These are phyloP conservation scores for Helleia helle DNA, from an alignment of 2,888 invertebrate genomes.

Conservation along the genomic window DNA sequence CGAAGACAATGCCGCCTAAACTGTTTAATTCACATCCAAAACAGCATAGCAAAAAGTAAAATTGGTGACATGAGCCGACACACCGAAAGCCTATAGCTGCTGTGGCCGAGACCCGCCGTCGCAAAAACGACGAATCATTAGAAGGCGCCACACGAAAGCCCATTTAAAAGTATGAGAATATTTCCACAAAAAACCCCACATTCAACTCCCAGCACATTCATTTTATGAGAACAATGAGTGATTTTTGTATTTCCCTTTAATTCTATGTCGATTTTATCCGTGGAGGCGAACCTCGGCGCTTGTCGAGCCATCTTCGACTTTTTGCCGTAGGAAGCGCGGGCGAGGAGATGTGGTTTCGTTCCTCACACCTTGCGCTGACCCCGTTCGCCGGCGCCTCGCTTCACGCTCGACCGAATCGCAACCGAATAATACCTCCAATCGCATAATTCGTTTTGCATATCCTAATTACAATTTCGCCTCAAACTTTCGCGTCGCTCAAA, in stretches of 20 bases:
- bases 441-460: not conserved
- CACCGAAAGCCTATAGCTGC: slow-evolving; percentile 61
- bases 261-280: slow-evolving; percentile 73
- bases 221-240: slow-evolving; percentile 74
- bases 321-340: slow-evolving; percentile 61
- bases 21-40: slow-evolving; percentile 66
- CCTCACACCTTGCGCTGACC: slow-evolving; percentile 40
- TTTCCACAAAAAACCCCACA: slow-evolving; percentile 72
- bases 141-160: slow-evolving; percentile 73
- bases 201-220: slow-evolving; percentile 73
- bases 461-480: slow-evolving; percentile 2
- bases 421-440: too few relatives aligned
- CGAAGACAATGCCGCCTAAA: slow-evolving; percentile 61
- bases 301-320: slow-evolving; percentile 69
- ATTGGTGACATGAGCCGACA: slow-evolving; percentile 63
- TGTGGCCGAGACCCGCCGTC: slow-evolving; percentile 46
- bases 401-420: slow-evolving; percentile 12
- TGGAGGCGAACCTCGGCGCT: slow-evolving; percentile 59
- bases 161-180: slow-evolving; percentile 74
- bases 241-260: slow-evolving; percentile 73
- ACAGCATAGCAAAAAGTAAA: slow-evolving; percentile 55
- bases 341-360: slow-evolving; percentile 55
- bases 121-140: slow-evolving; percentile 72
- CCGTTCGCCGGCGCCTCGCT: slow-evolving; percentile 42
- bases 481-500: not conserved